Evolutionary conservation across 2,797 vertebrate genomes (phyloP), one percentile per base, ranked within the genome.

Genomic region (Siniperca scherzeri): DNA sequence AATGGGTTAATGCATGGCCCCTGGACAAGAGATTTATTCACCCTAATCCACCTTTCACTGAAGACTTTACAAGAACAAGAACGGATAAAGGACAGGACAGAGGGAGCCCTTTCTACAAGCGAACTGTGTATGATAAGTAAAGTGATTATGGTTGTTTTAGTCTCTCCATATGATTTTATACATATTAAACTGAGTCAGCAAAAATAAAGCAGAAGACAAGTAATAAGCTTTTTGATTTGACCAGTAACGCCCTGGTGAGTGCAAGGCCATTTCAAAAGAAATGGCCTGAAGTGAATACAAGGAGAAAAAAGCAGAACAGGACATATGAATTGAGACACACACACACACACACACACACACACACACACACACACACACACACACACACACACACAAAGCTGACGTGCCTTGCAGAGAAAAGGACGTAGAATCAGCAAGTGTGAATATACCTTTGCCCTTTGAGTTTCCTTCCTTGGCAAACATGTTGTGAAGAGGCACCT

Each of bases 381-480:
- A 14, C 22, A 72, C 9, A 50, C 68, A 70, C 21, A 64, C 60
- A 50, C 40, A 53, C 33, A 66, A 7, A 52, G 74, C 70, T 65
- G 53, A 82, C 7, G 36, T 30, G 66, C 76, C 61, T 67, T 14
- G 2, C 25, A 60, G 33, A 87, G 66, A 70, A 53, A 68, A 83
- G 92, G 83, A 93, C 90, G 78, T 60, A 33, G 60, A 70, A 74
- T 86, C 66, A 78, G 92, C 86, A 92, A 87, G 85, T 88, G 86
- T 69, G 77, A 88, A 59, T 70, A n/a, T 74, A 70, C 80, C 81
- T 82, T 82, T 90, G 80, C 55, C 86, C 81, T 84, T 59, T 81
- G n/a, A 72, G 86, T 82, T 93, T 94, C 89, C 91, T 87, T 89
- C 85, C 90, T 89, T 60, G 55, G 87, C 79, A 92, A 92, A 91